Evolutionary conservation across 1,140 invertebrate genomes (phyloP), one percentile per base, ranked within the genome.

Genomic region (Latrodectus geometricus): DNA sequence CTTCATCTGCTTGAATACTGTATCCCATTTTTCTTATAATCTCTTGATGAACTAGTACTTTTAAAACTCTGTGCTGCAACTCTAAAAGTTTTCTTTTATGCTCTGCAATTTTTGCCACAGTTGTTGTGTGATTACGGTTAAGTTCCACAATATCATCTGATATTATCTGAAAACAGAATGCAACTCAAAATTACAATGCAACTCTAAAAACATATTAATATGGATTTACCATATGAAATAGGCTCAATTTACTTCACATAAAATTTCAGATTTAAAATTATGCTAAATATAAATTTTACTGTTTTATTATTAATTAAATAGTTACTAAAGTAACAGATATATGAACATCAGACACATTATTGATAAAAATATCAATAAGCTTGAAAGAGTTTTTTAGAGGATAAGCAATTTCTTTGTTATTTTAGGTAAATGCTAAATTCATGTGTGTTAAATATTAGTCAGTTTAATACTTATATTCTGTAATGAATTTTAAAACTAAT

Each of bases 1-100:
- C 97, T 91, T 99, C 97, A 88, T 98, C 96, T 0, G 95, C 95
- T 89, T 95, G 94, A 15, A 98, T 92, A 0, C 96, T 94, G 54
- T 95, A 93, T 20, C 97, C 97, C 84, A 95, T 93, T 91, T 97
- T 97, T 17, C 97, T 93, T 5, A 93, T 94, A 82, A 96, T 94
- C 92, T 98, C 97, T 90, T 97, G 96, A 73, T 95, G 94, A 0
- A 96, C 95, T 77, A 98, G 61, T 9, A 95, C 95, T 91, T 95
- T 94, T 35, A 97, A 91, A 74, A 96, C 93, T 83, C 95, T 91
- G 90, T 97, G 96, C 88, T 95, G 93, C 73, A 97, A 91, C 89
- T 96, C 94, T 1, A 95, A 90, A 61, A 96, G 92, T 88, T 94
- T 95, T 69, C 95, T 92, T 88, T 95, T 94, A 75, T 95, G 93